These are phyloP conservation scores for Podiceps cristatus DNA, from an alignment of 2,113 vertebrate species.

Conservation along the genomic window DNA sequence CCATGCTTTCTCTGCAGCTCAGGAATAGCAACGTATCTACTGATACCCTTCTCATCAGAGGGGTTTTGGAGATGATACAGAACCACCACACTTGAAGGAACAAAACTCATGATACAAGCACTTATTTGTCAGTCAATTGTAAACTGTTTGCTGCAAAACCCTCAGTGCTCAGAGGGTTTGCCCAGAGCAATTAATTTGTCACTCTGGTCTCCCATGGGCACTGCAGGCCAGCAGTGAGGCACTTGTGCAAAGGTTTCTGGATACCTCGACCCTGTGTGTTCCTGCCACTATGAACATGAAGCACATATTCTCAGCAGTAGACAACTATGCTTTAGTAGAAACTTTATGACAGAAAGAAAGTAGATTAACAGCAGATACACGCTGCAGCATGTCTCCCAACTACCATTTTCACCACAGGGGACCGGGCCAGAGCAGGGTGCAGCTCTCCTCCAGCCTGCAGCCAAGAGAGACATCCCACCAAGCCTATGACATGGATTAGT, in stretches of 20 bases:
- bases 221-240: rapidly evolving
- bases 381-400: neutral
- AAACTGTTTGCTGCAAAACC: neutral
- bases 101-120: rapidly evolving
- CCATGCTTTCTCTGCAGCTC: neutral
- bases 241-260: rapidly evolving
- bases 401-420: rapidly evolving
- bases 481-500: rapidly evolving
- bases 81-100: rapidly evolving
- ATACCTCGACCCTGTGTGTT: neutral
- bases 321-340: neutral
- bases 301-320: rapidly evolving
- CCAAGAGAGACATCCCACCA: neutral
- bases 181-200: neutral
- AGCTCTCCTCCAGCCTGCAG: rapidly evolving
- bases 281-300: neutral
- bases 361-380: neutral
- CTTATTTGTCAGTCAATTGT: rapidly evolving
- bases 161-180: neutral
- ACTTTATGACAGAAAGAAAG: neutral
- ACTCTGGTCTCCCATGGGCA: neutral
- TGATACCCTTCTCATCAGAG: neutral
- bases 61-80: neutral
- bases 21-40: rapidly evolving
- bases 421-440: neutral